Conservation (phyloP, 2,888 invertebrate genomes). For the Troides oblongomaculatus region DNA sequence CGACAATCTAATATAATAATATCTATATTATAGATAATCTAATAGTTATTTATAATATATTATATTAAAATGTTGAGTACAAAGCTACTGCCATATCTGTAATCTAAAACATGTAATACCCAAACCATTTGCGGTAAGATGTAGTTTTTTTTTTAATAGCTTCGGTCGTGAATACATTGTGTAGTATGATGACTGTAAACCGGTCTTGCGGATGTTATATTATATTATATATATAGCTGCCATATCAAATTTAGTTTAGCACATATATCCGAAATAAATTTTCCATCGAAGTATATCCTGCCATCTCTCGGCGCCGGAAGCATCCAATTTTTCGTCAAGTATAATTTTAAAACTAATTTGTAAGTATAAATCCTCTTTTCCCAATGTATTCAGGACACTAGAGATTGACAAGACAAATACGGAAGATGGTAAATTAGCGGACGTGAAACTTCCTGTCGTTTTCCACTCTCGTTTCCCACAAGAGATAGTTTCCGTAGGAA, state of each 20-base stretch:
- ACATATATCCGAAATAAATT: too few species aligned
- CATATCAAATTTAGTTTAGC: too few species aligned
- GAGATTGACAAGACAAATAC: background rate
- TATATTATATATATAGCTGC: background rate
- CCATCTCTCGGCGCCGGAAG: too few species aligned
- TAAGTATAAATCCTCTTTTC: background rate
- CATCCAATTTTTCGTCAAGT: too few species aligned
- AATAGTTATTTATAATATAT: too few species aligned
- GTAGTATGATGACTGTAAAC: slow-evolving; percentile 16
- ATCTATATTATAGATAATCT: too few species aligned
- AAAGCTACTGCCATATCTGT: too few species aligned
- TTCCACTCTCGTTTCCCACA: slow-evolving; percentile 7
- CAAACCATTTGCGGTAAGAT: background rate
- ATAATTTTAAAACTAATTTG: too few species aligned
- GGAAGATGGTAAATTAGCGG: background rate
- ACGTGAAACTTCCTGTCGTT: slow-evolving; percentile 12
- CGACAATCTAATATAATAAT: too few species aligned
- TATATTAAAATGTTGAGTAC: too few species aligned
- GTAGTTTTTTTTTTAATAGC: background rate
- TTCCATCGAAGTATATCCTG: too few species aligned
- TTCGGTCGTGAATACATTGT: slow-evolving; percentile 8
- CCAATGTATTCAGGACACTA: too few species aligned
- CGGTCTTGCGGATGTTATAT: slow-evolving; percentile 16
- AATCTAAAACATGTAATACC: background rate
- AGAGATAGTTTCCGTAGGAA: background rate